Evolutionary conservation across 2,888 invertebrate genomes (phyloP).

Genomic region (Erebia aethiops): DNA sequence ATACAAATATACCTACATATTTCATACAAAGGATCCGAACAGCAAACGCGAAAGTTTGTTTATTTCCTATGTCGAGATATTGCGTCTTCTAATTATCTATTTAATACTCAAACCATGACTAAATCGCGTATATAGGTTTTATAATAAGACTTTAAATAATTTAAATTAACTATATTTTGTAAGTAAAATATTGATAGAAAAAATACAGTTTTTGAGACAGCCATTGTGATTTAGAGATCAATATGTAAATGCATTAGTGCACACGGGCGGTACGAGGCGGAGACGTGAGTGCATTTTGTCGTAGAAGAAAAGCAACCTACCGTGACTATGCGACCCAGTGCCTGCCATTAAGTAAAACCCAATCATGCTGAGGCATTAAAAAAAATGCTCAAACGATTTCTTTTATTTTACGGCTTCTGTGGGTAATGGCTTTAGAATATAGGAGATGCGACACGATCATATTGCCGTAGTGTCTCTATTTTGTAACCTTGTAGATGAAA

Average conservation of each 20-base stretch:
- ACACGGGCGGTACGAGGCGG: slow-evolving; percentile 51
- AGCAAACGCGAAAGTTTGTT: no score
- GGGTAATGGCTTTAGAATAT: neutral
- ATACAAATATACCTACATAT: no score
- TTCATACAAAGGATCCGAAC: no score
- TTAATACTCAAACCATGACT: no score
- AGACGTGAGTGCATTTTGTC: slow-evolving; percentile 77
- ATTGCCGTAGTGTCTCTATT: neutral
- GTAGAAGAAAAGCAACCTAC: slow-evolving; percentile 53
- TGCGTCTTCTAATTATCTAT: no score
- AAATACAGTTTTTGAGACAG: slow-evolving; percentile 46
- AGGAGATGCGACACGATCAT: neutral
- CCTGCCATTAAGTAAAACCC: slow-evolving; percentile 15
- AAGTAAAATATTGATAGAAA: neutral
- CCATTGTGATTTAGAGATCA: slow-evolving; percentile 67
- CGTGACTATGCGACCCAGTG: slow-evolving; percentile 39
- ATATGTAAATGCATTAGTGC: slow-evolving; percentile 67
- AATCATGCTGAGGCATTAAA: slow-evolving; percentile 15
- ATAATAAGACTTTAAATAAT: no score
- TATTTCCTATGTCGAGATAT: no score
- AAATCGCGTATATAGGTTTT: no score
- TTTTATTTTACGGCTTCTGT: neutral
- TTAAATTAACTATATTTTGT: no score
- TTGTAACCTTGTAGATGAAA: neutral
- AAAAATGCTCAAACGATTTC: slow-evolving; percentile 2